Conservation (phyloP, 1,140 invertebrate species). For the Pogonognathellus flavescens region DNA sequence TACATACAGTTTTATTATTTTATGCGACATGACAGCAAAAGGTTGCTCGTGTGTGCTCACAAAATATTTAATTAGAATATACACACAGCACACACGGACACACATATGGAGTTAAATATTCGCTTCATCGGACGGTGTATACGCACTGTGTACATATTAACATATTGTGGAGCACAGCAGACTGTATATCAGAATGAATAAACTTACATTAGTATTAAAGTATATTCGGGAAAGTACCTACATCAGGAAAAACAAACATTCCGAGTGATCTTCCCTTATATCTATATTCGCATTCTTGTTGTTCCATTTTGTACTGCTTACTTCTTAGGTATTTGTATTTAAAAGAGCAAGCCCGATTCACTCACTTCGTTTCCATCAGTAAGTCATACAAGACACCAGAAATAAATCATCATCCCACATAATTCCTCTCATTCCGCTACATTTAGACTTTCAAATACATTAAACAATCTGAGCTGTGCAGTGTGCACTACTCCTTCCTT, state of each 20-base stretch:
- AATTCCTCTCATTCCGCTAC: slow-evolving; percentile 43
- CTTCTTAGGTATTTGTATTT: neutral
- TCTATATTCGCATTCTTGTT: slow-evolving; percentile 24
- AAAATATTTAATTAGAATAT: too few relatives aligned
- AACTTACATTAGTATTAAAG: neutral
- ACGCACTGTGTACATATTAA: too few relatives aligned
- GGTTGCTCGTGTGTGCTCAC: too few relatives aligned
- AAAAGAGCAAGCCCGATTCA: slow-evolving; percentile 1
- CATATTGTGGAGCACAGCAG: neutral
- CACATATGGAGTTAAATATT: too few relatives aligned
- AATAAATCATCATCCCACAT: slow-evolving; percentile 50
- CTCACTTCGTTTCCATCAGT: slow-evolving; percentile 36
- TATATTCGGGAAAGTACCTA: neutral
- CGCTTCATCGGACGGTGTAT: too few relatives aligned
- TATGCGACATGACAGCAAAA: too few relatives aligned
- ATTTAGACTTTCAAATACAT: slow-evolving; percentile 32
- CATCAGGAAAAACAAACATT: slow-evolving; percentile 37
- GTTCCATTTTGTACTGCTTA: neutral
- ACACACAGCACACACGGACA: too few relatives aligned
- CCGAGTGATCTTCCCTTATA: slow-evolving; percentile 6
- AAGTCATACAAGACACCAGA: slow-evolving; percentile 37
- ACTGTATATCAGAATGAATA: neutral
- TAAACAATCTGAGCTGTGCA: neutral
- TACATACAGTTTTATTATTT: too few relatives aligned
- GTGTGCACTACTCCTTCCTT: neutral